phyloP scores from a whole-genome alignment of 2,797 vertebrate species.

The Prunella strophiata region DNA sequence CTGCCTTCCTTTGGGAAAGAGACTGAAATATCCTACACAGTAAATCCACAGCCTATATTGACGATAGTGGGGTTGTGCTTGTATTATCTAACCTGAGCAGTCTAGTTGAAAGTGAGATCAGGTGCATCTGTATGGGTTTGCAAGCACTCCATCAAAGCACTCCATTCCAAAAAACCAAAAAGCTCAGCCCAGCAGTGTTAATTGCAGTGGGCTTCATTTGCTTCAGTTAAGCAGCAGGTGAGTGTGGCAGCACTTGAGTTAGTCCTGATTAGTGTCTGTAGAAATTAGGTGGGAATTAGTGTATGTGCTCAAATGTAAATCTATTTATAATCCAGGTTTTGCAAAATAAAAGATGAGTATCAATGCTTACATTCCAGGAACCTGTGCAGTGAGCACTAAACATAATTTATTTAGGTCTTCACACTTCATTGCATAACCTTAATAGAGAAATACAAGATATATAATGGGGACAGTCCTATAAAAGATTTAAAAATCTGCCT shows the following conservation, averaged over 20 bases:
- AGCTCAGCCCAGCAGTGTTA: background rate
- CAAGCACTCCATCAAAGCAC: background rate
- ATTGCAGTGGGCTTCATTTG: background rate
- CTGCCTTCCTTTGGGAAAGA: background rate
- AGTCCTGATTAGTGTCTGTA: background rate
- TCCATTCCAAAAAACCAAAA: background rate
- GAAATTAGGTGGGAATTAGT: background rate
- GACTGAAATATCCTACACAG: background rate
- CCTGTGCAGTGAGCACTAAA: background rate
- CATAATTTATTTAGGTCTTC: conserved; percentile 5
- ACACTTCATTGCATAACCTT: background rate
- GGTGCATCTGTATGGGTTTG: background rate
- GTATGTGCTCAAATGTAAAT: rapidly evolving
- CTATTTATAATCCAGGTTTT: background rate
- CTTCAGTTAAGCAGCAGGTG: background rate
- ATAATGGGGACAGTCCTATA: background rate
- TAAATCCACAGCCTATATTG: background rate
- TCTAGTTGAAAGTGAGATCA: background rate
- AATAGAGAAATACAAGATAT: background rate
- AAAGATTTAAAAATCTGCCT: background rate
- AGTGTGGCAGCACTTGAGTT: background rate
- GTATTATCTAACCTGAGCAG: background rate
- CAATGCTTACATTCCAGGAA: background rate
- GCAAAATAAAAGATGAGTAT: background rate
- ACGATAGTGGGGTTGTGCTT: background rate